phyloP scores from a whole-genome alignment of 2,888 invertebrate species.

The Deroplatys truncata region DNA sequence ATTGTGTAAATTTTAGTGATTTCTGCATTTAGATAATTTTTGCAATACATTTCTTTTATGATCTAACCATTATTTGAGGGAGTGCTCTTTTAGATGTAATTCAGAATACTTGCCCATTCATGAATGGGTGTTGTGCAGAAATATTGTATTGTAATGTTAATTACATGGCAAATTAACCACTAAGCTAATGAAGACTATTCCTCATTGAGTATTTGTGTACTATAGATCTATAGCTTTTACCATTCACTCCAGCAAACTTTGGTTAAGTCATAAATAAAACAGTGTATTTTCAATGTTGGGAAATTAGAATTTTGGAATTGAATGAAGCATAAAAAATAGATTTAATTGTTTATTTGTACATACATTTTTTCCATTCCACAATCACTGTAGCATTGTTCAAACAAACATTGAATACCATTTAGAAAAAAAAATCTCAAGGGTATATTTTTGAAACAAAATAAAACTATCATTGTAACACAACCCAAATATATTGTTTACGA shows the following conservation, averaged over 20 bases:
- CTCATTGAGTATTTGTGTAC: neutral
- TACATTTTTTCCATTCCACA: neutral
- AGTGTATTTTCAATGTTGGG: neutral
- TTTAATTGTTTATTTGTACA: neutral
- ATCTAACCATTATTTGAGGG: neutral
- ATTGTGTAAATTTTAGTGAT: neutral
- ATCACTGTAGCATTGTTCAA: neutral
- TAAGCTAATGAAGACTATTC: neutral
- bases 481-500: neutral
- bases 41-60: neutral
- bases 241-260: neutral
- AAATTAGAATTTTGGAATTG: neutral
- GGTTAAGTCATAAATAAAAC: neutral
- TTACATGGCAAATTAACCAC: neutral
- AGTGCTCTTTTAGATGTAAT: neutral
- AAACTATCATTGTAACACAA: neutral
- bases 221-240: neutral
- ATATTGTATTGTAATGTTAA: neutral
- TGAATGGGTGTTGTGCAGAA: neutral
- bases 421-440: neutral
- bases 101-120: neutral
- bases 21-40: neutral
- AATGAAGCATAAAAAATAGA: neutral
- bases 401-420: neutral
- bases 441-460: neutral